Evolutionary conservation across 2,888 invertebrate genomes (phyloP).

Genomic region (Eumerus sabulonum): DNA sequence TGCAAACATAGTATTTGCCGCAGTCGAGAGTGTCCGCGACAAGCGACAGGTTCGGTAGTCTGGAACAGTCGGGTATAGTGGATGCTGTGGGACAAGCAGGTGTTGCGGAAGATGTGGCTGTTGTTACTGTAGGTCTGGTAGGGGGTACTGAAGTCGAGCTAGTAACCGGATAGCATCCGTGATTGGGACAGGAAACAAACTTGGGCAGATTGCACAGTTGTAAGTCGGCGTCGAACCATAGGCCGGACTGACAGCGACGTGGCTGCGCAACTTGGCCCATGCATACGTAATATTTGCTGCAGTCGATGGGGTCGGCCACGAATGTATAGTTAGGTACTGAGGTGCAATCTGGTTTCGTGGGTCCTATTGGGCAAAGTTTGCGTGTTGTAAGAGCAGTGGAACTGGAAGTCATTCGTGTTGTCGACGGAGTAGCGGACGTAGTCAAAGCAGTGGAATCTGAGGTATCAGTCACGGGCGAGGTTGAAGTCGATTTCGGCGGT

Average conservation of each 20-base stretch:
- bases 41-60: background rate
- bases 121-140: background rate
- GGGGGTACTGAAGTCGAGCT: background rate
- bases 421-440: background rate
- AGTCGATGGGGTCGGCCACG: constrained; percentile 29
- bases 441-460: no score
- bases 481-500: background rate
- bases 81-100: background rate
- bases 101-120: background rate
- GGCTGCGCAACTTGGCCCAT: background rate
- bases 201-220: constrained; percentile 14
- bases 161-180: constrained; percentile 25
- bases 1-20: constrained; percentile 49
- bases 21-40: constrained; percentile 30
- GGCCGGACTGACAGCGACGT: constrained; percentile 7
- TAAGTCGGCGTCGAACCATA: constrained; percentile 29
- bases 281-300: constrained; percentile 35
- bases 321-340: constrained; percentile 1
- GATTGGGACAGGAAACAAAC: constrained; percentile 31
- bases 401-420: no score
- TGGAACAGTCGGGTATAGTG: constrained; percentile 18
- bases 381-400: background rate
- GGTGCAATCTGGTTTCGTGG: constrained; percentile 19
- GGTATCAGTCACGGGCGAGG: no score
- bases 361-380: constrained; percentile 24